These are phyloP conservation scores for Tineola bisselliella DNA, from an alignment of 2,888 invertebrate species.

Conservation along the genomic window DNA sequence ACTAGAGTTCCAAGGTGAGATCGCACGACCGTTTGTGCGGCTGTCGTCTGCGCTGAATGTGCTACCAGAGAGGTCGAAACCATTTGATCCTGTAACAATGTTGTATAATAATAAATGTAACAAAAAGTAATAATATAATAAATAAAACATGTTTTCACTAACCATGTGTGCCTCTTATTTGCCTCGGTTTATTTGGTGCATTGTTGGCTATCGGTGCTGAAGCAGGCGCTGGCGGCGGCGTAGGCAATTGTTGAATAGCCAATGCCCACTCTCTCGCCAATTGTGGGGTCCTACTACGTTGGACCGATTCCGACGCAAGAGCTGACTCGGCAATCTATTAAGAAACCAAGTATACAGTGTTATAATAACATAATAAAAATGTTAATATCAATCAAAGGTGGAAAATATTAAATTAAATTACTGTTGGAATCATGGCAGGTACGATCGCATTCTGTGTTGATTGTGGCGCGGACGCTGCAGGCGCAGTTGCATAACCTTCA, in stretches of 20 bases:
- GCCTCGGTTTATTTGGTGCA: slow-evolving; percentile 24
- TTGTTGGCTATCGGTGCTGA: slow-evolving; percentile 35
- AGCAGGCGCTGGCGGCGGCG: slow-evolving; percentile 34
- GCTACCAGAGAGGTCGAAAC: slow-evolving; percentile 50
- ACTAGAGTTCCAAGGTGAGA: slow-evolving; percentile 59
- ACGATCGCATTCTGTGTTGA: slow-evolving; percentile 17
- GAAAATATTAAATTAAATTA: background rate
- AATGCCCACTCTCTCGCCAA: slow-evolving; percentile 38
- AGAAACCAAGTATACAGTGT: too few species aligned
- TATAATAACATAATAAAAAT: too few species aligned
- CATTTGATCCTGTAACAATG: slow-evolving; percentile 33
- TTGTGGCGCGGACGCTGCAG: slow-evolving; percentile 17
- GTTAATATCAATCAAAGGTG: too few species aligned
- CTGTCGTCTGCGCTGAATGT: slow-evolving; percentile 51
- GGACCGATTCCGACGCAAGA: background rate
- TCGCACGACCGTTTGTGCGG: slow-evolving; percentile 39
- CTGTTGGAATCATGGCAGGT: background rate
- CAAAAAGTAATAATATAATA: background rate
- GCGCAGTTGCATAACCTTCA: slow-evolving; percentile 53
- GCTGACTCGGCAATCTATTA: background rate
- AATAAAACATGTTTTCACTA: slow-evolving; percentile 17
- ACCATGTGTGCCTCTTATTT: slow-evolving; percentile 49
- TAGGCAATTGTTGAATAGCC: slow-evolving; percentile 48
- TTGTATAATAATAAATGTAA: background rate
- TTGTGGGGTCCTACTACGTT: background rate